Evolutionary conservation across 2,888 invertebrate genomes (phyloP).

Genomic region (Philereme transversata): DNA sequence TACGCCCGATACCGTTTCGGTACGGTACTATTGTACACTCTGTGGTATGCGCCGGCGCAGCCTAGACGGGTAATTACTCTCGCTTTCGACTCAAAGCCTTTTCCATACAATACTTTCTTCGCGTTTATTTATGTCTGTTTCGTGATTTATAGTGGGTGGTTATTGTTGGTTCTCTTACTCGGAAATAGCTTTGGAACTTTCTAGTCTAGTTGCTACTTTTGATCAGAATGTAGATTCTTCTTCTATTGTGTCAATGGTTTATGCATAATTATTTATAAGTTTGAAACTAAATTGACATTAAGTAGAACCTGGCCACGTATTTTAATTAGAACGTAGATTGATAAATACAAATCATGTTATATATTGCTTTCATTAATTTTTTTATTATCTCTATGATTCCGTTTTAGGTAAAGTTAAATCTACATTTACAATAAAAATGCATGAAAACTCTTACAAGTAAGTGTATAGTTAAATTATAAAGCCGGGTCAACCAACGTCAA

Average conservation of each 20-base stretch:
- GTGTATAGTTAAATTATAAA: conserved; percentile 14
- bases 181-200: conserved; percentile 35
- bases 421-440: not conserved
- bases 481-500: conserved; percentile 50
- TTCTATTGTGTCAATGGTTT: no score
- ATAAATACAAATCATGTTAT: not conserved
- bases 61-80: conserved; percentile 60
- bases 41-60: conserved; percentile 33
- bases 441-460: conserved; percentile 1
- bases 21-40: conserved; percentile 4
- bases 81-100: conserved; percentile 71
- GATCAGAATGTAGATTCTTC: conserved; percentile 1
- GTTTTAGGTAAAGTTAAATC: not conserved
- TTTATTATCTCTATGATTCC: not conserved
- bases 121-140: conserved; percentile 47
- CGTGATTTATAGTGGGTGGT: conserved; percentile 40
- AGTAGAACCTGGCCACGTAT: no score
- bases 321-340: not conserved
- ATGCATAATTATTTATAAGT: no score
- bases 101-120: conserved; percentile 64
- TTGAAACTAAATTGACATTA: no score
- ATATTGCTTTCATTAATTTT: not conserved
- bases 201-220: conserved; percentile 13
- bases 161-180: conserved; percentile 37
- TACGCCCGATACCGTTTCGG: conserved; percentile 35